Conservation (phyloP, 2,888 invertebrate genomes). For the Eupithecia subfuscata region DNA sequence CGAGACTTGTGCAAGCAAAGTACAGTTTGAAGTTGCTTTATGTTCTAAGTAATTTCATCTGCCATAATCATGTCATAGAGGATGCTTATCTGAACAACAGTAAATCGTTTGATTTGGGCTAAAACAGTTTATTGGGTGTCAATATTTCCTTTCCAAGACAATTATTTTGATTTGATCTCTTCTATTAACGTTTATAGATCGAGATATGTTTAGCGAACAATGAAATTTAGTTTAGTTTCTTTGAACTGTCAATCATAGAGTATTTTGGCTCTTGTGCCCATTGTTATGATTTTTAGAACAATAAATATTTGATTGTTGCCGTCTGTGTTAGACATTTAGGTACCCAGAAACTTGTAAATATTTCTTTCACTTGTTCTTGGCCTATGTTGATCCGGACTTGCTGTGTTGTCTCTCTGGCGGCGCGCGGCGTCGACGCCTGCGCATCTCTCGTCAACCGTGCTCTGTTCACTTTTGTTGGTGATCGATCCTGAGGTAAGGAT, state of each 20-base stretch:
- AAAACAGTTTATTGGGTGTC: conserved; percentile 32
- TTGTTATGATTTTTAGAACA: conserved; percentile 5
- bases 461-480: not conserved
- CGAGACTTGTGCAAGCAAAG: conserved; percentile 18
- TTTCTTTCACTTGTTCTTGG: not conserved
- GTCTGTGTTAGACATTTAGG: not conserved
- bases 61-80: not conserved
- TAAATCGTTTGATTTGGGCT: conserved; percentile 15
- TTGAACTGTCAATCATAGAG: conserved; percentile 25
- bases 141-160: conserved; percentile 48
- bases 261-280: conserved; percentile 5
- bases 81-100: conserved; percentile 12
- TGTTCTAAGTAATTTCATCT: not conserved
- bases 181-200: conserved; percentile 23
- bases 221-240: conserved; percentile 18
- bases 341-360: not conserved
- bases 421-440: not conserved
- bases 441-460: not conserved
- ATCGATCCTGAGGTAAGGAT: not conserved
- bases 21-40: not conserved
- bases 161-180: conserved; percentile 50
- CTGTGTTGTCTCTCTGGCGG: not conserved
- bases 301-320: conserved; percentile 6
- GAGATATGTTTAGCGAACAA: conserved; percentile 25
- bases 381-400: not conserved